A percentile compares a stretch with the other conserved stretches of the same genome.
Evolutionary conservation across 1,140 invertebrate genomes (phyloP).

Genomic region (Probaryconus sp.): DNA sequence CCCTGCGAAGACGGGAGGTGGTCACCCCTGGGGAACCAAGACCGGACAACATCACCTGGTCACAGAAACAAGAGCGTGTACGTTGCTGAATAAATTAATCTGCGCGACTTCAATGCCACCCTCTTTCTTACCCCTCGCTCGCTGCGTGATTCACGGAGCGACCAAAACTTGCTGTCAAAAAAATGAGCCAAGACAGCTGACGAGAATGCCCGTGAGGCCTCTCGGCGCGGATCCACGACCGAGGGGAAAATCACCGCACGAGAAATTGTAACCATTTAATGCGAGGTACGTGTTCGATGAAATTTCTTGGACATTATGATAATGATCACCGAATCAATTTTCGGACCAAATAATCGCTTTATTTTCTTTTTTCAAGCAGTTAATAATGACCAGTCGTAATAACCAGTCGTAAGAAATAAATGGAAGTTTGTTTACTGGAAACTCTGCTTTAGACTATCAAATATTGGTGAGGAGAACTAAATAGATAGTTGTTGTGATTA

Average conservation of each 20-base stretch:
- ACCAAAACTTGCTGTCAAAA: slow-evolving; percentile 34
- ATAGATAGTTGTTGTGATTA: slow-evolving; percentile 9
- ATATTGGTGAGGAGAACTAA: no score
- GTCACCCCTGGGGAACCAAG: slow-evolving; percentile 61
- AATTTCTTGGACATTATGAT: no score
- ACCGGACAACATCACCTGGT: slow-evolving; percentile 72
- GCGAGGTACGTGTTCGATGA: slow-evolving; percentile 13
- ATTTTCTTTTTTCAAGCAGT: no score
- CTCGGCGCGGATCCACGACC: no score
- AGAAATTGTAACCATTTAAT: slow-evolving; percentile 34
- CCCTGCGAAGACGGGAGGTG: slow-evolving; percentile 60
- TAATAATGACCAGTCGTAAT: no score
- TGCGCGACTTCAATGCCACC: slow-evolving; percentile 60
- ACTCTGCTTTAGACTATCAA: no score
- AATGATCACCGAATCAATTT: no score
- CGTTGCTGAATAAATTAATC: slow-evolving; percentile 72
- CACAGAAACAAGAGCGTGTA: slow-evolving; percentile 64
- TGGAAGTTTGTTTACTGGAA: no score
- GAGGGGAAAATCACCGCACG: slow-evolving; percentile 14
- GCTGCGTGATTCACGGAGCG: slow-evolving; percentile 48
- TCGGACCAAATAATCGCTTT: no score
- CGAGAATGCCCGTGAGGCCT: slow-evolving; percentile 56
- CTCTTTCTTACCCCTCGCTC: slow-evolving; percentile 56
- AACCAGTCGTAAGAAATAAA: no score
- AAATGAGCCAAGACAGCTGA: slow-evolving; percentile 60